phyloP scores from a whole-genome alignment of 2,797 vertebrate species.

The Neosilurus hyrtlii region DNA sequence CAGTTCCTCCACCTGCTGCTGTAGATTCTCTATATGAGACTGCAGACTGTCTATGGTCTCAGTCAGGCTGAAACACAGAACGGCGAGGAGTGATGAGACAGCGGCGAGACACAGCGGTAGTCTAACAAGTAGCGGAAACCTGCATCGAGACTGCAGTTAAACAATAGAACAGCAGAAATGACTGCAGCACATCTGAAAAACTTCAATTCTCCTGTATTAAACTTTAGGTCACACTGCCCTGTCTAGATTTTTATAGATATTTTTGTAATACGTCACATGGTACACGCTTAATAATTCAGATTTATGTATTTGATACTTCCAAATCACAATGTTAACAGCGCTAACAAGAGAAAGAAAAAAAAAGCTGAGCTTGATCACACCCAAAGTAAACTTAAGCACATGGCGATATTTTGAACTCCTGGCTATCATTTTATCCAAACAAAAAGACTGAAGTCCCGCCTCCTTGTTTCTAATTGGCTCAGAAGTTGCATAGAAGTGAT shows the following conservation, averaged over 20 bases:
- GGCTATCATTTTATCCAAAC: too few species aligned
- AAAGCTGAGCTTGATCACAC: too few species aligned
- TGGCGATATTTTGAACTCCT: too few species aligned
- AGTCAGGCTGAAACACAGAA: slow-evolving; percentile 75
- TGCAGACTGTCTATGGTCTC: slow-evolving; percentile 88
- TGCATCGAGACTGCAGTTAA: too few species aligned
- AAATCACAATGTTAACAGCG: not conserved
- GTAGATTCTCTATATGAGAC: slow-evolving; percentile 83
- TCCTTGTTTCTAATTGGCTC: not conserved
- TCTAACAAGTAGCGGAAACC: not conserved
- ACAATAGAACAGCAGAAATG: too few species aligned
- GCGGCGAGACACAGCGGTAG: not conserved
- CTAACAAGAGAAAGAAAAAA: not conserved
- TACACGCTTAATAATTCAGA: too few species aligned
- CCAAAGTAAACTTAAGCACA: too few species aligned
- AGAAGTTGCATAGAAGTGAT: not conserved
- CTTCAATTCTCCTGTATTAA: not conserved
- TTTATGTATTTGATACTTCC: not conserved
- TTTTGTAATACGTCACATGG: too few species aligned
- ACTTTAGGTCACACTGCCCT: not conserved
- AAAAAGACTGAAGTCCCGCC: not conserved
- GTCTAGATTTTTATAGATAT: not conserved
- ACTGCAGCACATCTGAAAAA: not conserved
- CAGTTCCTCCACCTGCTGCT: slow-evolving; percentile 84
- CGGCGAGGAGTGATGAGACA: slow-evolving; percentile 37